Conservation (phyloP, 2,113 vertebrate species). For the Lagopus leucura region DNA sequence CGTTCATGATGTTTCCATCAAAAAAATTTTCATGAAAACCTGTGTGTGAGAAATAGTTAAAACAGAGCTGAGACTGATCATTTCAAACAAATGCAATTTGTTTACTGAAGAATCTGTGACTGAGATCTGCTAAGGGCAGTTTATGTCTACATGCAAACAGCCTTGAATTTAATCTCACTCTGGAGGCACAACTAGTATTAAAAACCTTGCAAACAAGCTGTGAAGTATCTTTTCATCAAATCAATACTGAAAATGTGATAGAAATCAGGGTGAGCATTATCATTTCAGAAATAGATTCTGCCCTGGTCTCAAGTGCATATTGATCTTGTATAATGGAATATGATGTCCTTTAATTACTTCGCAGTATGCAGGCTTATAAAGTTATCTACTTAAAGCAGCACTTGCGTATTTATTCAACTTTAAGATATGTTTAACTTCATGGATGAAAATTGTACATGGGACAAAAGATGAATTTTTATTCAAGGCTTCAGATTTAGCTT, state of each 20-base stretch:
- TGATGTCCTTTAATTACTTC: slow-evolving; percentile 58
- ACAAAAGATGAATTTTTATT: not conserved
- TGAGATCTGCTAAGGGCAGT: slow-evolving; percentile 26
- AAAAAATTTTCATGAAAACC: not conserved
- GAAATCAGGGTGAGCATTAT: slow-evolving; percentile 34
- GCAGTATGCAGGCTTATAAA: not conserved
- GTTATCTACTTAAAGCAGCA: slow-evolving; percentile 14
- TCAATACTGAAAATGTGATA: slow-evolving; percentile 66
- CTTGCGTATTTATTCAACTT: not conserved
- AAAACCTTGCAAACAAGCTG: not conserved
- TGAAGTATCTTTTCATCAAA: slow-evolving; percentile 39
- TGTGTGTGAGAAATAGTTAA: not conserved
- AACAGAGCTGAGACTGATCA: not conserved
- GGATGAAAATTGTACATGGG: not conserved
- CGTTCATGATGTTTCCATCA: not conserved
- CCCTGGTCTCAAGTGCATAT: slow-evolving; percentile 11
- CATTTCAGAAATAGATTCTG: slow-evolving; percentile 45
- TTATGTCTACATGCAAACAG: slow-evolving; percentile 15
- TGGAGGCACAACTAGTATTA: slow-evolving; percentile 1
- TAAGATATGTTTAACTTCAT: slow-evolving; percentile 5
- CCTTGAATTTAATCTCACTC: slow-evolving; percentile 54
- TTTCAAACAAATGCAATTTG: slow-evolving; percentile 24
- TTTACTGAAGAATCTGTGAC: slow-evolving; percentile 17
- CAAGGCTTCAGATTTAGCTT: not conserved
- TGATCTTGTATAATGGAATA: slow-evolving; percentile 33